Evolutionary conservation across 2,888 invertebrate genomes (phyloP), one percentile per base, ranked within the genome.

Genomic region (Nemotelus nigrinus): DNA sequence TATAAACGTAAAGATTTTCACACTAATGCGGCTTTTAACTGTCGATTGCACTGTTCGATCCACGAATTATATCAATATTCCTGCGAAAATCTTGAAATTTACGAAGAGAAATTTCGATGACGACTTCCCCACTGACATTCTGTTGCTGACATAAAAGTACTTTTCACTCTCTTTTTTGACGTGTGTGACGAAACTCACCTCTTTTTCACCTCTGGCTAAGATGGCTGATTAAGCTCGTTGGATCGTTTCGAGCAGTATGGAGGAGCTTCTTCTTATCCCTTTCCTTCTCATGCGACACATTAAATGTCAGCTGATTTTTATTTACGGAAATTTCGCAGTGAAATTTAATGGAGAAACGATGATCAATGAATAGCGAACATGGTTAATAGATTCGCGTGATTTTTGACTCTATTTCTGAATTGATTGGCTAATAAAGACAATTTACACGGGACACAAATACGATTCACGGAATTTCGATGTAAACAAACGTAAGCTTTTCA

Each of bases 221-320:
- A 4, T 5, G 63, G 48, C 74, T 48, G 25, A 25, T 25, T 25
- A 25, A 25, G 25, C 25, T 25, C 25, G 25, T 25, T 25, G 25
- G 0, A 1, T 25, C 25, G 25, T 25, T 74, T 74, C 39, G 47
- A 10, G 55, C 7, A 5, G 25, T 25, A 25, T 25, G 25, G 55
- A 8, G 43, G 43, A 74, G 74, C 74, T 74, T 74, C 43, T 39
- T 4, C 43, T 25, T 3, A 41, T 43, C 45, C 41, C 44, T 48
- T 47, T n/a, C 50, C n/a, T 63, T 8, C 8, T 8, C 43, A 10
- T 25, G 25, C 25, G 25, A 25, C 25, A 25, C 7, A 45, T 7
- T 10, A 74, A 39, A 47, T 74, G 63, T 63, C 76, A 76, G 76
- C 76, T 76, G 76, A 76, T 76, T 76, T 76, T 48, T 76, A 76